Base-by-base conservation (phyloP, 2,797 vertebrate genomes). In the Amniataba percoides region DNA sequence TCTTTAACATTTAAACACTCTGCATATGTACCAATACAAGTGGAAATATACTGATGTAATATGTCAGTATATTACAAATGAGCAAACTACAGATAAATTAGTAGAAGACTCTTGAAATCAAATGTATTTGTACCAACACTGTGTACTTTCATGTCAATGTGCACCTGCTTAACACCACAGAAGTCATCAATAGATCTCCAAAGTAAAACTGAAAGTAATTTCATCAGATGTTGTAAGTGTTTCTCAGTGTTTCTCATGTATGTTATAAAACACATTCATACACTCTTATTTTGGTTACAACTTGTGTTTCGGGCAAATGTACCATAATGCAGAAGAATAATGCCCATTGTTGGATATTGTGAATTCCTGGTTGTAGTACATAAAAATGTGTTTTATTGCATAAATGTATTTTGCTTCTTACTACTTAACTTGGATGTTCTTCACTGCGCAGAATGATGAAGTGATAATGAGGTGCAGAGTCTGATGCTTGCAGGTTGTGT, bases 181-280 rank as follows among this genome's bases (percentile, higher is more conserved):
- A n/a, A 45, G 16, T 14, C 52, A 23, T 25, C 39, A 48, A 18
- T 36, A 63, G 18, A 51, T 7, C 68, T 31, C 3, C 9, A 21
- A 21, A 5, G 16, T 62, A 6, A 31, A 45, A 62, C 10, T 13
- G 10, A 51, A 51, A 51, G 21, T 39, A 5, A 18, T 36, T 12
- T 64, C 31, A 59, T 59, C 23, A 59, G 42, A 40, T 56, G n/a
- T 14, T n/a, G 39, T 16, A n/a, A n/a, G n/a, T n/a, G n/a, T n/a
- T n/a, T n/a, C 19, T 61, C 18, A n/a, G 18, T 49, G 1, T 8
- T 23, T 51, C 11, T 23, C 5, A 51, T 13, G 3, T n/a, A 19
- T 39, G 36, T 51, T 21, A 2, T 49, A 36, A 1, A 36, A 36
- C 34, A 36, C 8, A 14, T 36, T 36, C 6, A 39, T 15, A 7